Evolutionary conservation across 2,797 vertebrate species (phyloP).

Genomic region (Leucoraja ocellata): DNA sequence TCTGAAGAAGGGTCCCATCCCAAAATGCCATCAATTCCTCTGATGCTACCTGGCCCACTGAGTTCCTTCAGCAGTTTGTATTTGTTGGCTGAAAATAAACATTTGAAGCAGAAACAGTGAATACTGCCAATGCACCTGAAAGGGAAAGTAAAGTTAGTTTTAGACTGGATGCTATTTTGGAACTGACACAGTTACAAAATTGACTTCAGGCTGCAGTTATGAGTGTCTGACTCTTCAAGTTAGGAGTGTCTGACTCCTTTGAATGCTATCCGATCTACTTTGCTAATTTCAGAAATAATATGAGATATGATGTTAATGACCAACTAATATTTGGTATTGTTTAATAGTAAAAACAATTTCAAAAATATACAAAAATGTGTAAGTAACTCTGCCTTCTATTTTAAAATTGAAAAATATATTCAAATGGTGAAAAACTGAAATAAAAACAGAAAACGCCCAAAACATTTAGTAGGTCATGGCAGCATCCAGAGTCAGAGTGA

Average conservation of each 20-base stretch:
- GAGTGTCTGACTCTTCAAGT: background rate
- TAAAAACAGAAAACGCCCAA: no score
- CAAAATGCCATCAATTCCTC: no score
- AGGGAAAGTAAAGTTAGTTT: background rate
- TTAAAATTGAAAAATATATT: no score
- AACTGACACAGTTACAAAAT: background rate
- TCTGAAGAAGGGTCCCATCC: no score
- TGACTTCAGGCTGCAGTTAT: background rate
- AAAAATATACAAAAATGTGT: no score
- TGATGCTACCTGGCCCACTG: no score
- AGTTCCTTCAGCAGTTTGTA: no score
- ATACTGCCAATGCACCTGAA: background rate
- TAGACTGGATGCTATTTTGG: background rate
- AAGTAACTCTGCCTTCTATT: no score
- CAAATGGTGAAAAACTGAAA: no score
- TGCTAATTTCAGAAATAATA: background rate
- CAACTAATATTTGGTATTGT: background rate
- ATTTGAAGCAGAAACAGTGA: background rate
- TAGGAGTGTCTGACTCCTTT: background rate
- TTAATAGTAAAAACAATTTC: background rate
- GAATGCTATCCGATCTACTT: background rate
- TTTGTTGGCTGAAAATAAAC: background rate
- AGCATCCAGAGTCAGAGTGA: no score
- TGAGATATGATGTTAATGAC: background rate
- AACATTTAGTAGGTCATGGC: no score